phyloP scores from a whole-genome alignment of 1,140 invertebrate species.

The Magallana angulata region DNA sequence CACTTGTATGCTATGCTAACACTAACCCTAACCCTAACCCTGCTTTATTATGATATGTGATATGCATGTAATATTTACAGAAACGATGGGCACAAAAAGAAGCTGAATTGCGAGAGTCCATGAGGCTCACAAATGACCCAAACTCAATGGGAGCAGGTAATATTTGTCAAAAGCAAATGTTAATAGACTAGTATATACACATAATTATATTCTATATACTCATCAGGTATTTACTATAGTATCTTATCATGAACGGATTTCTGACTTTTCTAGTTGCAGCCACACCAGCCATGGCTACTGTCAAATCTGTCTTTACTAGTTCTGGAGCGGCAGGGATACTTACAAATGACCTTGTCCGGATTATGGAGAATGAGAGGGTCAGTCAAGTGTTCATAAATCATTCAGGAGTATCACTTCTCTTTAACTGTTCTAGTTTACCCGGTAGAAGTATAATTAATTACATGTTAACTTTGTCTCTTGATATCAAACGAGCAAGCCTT shows the following conservation, averaged over 20 bases:
- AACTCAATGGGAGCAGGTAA: conserved; percentile 52
- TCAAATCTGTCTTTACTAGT: conserved; percentile 75
- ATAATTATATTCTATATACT: too few relatives aligned
- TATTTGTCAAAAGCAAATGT: background rate
- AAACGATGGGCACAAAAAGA: conserved; percentile 76
- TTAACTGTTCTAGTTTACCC: too few relatives aligned
- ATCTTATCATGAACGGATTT: background rate
- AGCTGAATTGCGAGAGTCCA: conserved; percentile 66
- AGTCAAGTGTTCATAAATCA: background rate
- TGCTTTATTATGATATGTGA: background rate
- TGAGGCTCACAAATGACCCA: conserved; percentile 66
- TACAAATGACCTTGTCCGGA: conserved; percentile 76
- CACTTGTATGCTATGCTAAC: background rate
- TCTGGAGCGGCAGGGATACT: conserved; percentile 76
- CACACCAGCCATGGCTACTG: conserved; percentile 62
- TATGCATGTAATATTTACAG: conserved; percentile 44
- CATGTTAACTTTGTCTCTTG: too few relatives aligned
- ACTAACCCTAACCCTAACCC: too few relatives aligned
- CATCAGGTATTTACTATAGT: too few relatives aligned
- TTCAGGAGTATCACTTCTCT: background rate
- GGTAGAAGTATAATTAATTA: too few relatives aligned
- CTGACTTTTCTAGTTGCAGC: conserved; percentile 41
- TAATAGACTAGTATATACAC: background rate
- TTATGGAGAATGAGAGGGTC: conserved; percentile 72
- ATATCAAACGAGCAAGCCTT: too few relatives aligned